Evolutionary conservation across 2,888 invertebrate genomes (phyloP), one percentile per base, ranked within the genome.

Genomic region (Idaea biselata): DNA sequence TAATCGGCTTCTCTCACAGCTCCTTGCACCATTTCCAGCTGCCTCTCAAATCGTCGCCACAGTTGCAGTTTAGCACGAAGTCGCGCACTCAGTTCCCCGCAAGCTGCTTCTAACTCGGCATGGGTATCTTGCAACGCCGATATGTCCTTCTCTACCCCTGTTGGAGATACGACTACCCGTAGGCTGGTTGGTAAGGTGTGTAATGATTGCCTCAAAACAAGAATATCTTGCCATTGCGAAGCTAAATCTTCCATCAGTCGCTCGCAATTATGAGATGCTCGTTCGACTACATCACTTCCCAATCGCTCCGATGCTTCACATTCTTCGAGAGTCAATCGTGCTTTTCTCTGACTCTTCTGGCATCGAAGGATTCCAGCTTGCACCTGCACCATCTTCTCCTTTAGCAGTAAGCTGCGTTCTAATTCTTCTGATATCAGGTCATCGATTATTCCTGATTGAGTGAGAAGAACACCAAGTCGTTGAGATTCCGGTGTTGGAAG

Each of bases 1-100:
- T 97, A 97, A 82, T 97, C 97, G 0, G 97, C 96, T 75, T 97
- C 97, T 63, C 96, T 94, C 0, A 97, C 96, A 0, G 96, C 96
- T 60, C 96, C 95, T 68, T 97, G 96, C 14, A 97, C 96, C 81
- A 95, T 79, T 74, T 97, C 97, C 71, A 97, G 83, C 74, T 97
- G 96, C 2, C 94, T 90, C 78, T 97, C 97, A 81, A 96, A 97
- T 25, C 96, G 90, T 63, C 95, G 93, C 97, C 97, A 97, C 25
- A 97, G 87, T 2, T 93, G 93, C 55, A 96, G 85, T 7, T 96
- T 94, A 61, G 94, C 93, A 53, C 94, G 93, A 31, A 97, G 89
- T 1, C 95, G 86, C 0, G 93, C 93, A 76, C 95, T 89, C 1
- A 97, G 91, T 32, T 95, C 94, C 0, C 94, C 94, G 76, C 96